Percentiles rank a stretch among this genome's conserved stretches.
Evolutionary conservation across 2,888 invertebrate species (phyloP).

Genomic region (Griposia aprilina): DNA sequence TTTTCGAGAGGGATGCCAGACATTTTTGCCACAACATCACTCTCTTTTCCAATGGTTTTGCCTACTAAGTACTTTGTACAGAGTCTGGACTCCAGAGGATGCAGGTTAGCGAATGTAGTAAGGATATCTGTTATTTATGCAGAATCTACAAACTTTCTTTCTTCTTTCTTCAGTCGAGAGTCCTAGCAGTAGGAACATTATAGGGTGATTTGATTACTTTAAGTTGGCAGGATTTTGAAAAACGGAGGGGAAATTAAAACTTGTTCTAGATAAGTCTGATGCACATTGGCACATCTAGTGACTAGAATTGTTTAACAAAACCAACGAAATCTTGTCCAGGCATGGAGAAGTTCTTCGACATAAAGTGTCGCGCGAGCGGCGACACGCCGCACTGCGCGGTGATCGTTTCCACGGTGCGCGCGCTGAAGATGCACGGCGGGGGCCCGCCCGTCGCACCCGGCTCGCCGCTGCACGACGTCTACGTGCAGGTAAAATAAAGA

Average conservation of each 20-base stretch:
- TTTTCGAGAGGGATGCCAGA: neutral
- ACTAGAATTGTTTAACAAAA: neutral
- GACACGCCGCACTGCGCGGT: constrained; percentile 97
- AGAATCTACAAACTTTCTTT: too few relatives aligned
- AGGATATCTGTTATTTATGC: too few relatives aligned
- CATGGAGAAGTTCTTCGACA: constrained; percentile 99
- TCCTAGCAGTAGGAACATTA: too few relatives aligned
- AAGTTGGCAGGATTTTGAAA: too few relatives aligned
- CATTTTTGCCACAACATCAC: neutral
- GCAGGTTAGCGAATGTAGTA: neutral
- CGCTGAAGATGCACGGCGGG: constrained; percentile 99
- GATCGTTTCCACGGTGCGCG: constrained; percentile 97
- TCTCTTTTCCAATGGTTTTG: neutral
- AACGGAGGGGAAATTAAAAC: neutral
- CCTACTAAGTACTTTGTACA: too few relatives aligned
- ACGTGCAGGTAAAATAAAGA: constrained; percentile 87
- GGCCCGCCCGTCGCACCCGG: constrained; percentile 97
- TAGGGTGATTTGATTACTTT: neutral
- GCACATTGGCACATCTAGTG: too few relatives aligned
- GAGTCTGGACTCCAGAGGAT: neutral
- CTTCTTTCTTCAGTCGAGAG: too few relatives aligned
- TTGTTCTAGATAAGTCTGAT: neutral
- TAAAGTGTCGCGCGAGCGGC: constrained; percentile 98
- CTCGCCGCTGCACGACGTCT: constrained; percentile 95
- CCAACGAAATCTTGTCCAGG: constrained; percentile 83